Conservation (phyloP, 1,140 invertebrate genomes). For the Diuraphis noxia region DNA sequence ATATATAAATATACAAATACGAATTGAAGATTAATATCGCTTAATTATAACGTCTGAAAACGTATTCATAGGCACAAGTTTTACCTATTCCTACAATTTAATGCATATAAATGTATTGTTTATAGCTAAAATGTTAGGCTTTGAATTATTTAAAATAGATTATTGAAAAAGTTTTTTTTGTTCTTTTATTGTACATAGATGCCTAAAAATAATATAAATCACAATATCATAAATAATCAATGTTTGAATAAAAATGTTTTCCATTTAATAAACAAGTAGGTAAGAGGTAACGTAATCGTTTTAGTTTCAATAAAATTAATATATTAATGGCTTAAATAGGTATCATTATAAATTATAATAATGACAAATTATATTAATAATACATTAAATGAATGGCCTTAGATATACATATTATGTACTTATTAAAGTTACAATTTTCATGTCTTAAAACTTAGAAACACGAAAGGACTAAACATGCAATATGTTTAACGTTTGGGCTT, state of each 20-base stretch:
- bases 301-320: neutral
- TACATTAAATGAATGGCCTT: neutral
- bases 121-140: neutral
- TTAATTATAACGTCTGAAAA: neutral
- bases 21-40: neutral
- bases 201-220: neutral
- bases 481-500: neutral
- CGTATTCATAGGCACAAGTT: neutral
- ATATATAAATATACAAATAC: neutral
- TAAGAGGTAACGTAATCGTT: no score
- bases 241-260: neutral
- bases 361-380: neutral
- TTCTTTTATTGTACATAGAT: neutral
- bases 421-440: neutral
- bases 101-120: neutral
- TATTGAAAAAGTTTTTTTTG: neutral
- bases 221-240: neutral
- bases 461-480: neutral
- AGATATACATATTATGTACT: neutral
- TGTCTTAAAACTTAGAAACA: neutral
- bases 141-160: neutral
- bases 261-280: neutral
- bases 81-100: neutral
- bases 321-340: neutral
- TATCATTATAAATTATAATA: neutral